These are phyloP conservation scores for Hydrolagus affinis DNA, from an alignment of 2,113 vertebrate species.

Conservation along the genomic window DNA sequence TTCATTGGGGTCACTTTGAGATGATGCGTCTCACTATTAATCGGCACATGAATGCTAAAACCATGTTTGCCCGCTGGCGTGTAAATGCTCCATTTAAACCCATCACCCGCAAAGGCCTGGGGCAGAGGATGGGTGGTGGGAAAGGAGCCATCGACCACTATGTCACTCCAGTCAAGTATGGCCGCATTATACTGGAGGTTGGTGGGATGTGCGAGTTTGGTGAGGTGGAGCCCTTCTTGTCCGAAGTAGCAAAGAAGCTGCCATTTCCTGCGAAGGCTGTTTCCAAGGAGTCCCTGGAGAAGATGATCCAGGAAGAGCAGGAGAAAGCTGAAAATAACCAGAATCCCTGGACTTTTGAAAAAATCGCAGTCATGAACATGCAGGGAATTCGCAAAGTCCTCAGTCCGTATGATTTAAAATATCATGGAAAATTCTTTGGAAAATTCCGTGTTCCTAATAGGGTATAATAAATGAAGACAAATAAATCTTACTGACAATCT, in stretches of 20 bases:
- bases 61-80: constrained; percentile 78
- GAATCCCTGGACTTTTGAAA: constrained; percentile 88
- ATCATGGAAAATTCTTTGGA: constrained; percentile 71
- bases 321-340: constrained; percentile 66
- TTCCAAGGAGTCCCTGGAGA: constrained; percentile 60
- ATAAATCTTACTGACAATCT: neutral
- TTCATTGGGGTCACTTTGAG: constrained; percentile 89
- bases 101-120: constrained; percentile 75
- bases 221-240: constrained; percentile 63
- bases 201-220: constrained; percentile 73
- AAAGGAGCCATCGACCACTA: constrained; percentile 87
- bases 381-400: constrained; percentile 75
- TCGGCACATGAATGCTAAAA: constrained; percentile 66
- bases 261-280: constrained; percentile 75
- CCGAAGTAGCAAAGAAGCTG: constrained; percentile 71
- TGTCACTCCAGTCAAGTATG: constrained; percentile 70
- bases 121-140: constrained; percentile 91
- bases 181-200: constrained; percentile 72
- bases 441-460: constrained; percentile 68
- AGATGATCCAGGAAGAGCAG: constrained; percentile 48
- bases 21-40: constrained; percentile 89
- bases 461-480: constrained; percentile 52
- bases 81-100: constrained; percentile 71
- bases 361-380: constrained; percentile 70
- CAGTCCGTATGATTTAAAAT: constrained; percentile 69